Evolutionary conservation across 2,113 vertebrate genomes (phyloP).

Genomic region (Poicephalus meyeri): DNA sequence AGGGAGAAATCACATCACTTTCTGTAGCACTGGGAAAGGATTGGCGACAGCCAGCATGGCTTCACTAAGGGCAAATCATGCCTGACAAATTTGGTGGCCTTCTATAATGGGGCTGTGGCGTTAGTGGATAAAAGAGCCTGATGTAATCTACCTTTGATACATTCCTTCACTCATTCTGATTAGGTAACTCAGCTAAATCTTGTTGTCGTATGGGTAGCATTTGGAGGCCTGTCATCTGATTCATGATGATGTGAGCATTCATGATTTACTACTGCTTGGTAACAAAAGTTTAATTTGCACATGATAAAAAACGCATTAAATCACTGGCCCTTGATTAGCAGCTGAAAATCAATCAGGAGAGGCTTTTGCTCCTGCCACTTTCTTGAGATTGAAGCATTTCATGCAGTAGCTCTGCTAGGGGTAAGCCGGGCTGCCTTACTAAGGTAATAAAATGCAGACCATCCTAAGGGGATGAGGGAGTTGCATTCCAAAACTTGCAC

Average conservation of each 20-base stretch:
- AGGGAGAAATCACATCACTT: neutral
- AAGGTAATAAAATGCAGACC: slow-evolving; percentile 31
- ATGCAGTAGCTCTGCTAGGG: slow-evolving; percentile 35
- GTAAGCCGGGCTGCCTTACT: slow-evolving; percentile 39
- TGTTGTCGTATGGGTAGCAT: neutral
- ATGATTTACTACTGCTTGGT: neutral
- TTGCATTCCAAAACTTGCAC: slow-evolving; percentile 61
- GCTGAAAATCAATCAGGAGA: neutral
- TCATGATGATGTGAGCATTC: neutral
- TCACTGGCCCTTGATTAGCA: neutral
- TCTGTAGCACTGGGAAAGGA: neutral
- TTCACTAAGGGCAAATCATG: neutral
- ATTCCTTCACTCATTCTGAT: neutral
- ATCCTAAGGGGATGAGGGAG: slow-evolving; percentile 56
- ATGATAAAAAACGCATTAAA: neutral
- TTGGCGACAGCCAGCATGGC: neutral
- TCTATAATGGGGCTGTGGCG: neutral
- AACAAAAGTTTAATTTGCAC: neutral
- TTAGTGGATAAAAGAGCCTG: neutral
- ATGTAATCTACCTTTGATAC: neutral
- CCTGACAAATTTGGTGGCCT: neutral
- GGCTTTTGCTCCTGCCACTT: neutral
- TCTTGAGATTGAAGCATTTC: neutral
- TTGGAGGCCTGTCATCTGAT: neutral
- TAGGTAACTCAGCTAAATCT: neutral